A percentile compares a stretch with the other conserved stretches of the same genome.
Evolutionary conservation across 2,113 vertebrate species (phyloP).

Genomic region (Antechinus stuartii): DNA sequence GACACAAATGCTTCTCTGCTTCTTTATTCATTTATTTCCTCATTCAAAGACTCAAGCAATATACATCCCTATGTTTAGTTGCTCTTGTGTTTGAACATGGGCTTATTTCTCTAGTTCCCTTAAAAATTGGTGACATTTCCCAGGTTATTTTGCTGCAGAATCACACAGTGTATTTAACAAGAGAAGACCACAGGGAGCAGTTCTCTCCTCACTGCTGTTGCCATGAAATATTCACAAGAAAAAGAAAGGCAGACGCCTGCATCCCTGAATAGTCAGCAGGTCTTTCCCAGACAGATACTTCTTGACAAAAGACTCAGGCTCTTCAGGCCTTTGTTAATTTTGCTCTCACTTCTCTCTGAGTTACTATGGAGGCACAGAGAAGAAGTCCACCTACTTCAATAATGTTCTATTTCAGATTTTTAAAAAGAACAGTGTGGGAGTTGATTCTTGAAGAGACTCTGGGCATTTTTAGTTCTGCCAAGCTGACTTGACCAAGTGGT

Average conservation of each 20-base stretch:
- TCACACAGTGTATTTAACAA: not conserved
- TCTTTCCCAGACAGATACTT: not conserved
- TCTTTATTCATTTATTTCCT: constrained; percentile 12
- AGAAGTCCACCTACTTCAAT: not conserved
- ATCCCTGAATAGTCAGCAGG: no score
- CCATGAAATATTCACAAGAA: not conserved
- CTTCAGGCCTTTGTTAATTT: not conserved
- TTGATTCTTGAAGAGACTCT: not conserved
- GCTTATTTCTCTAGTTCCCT: not conserved
- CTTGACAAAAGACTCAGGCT: not conserved
- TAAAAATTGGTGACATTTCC: not conserved
- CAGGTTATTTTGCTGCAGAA: not conserved
- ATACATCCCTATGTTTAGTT: constrained; percentile 28
- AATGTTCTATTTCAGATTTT: not conserved
- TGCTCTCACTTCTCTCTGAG: not conserved
- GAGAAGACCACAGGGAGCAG: not conserved
- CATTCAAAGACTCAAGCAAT: constrained; percentile 7
- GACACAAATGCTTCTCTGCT: not conserved
- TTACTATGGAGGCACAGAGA: not conserved
- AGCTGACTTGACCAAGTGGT: not conserved
- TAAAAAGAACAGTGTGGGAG: not conserved
- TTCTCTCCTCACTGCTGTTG: no score
- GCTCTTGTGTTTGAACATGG: not conserved
- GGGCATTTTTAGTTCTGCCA: not conserved
- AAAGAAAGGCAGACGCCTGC: not conserved